phyloP scores from a whole-genome alignment of 2,888 invertebrate genomes.

The Trissolcus japonicus region DNA sequence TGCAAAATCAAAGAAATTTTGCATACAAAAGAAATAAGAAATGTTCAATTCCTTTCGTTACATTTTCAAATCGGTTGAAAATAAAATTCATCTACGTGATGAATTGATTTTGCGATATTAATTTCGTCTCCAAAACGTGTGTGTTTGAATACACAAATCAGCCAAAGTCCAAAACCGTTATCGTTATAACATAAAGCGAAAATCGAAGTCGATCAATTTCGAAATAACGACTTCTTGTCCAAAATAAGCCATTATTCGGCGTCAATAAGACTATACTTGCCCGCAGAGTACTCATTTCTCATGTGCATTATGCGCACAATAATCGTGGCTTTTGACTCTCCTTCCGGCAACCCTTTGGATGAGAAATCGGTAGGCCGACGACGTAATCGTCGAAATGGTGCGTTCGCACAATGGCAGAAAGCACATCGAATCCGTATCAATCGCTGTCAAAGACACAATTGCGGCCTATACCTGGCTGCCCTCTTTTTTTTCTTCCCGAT shows the following conservation, averaged over 20 bases:
- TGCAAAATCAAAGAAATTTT: no score
- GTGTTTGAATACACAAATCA: not conserved
- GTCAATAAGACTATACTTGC: constrained; percentile 39
- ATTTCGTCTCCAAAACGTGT: no score
- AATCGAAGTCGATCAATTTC: constrained; percentile 28
- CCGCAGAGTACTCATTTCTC: constrained; percentile 48
- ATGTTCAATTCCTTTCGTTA: no score
- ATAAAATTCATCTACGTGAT: no score
- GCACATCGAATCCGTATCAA: constrained; percentile 68
- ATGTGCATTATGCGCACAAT: constrained; percentile 42
- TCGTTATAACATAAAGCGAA: constrained; percentile 3
- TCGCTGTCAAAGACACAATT: constrained; percentile 70
- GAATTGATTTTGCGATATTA: no score
- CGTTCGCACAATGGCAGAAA: constrained; percentile 50
- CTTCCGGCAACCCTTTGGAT: constrained; percentile 55
- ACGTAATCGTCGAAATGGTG: constrained; percentile 47
- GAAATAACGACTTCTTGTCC: constrained; percentile 38
- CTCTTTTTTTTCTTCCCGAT: constrained; percentile 29
- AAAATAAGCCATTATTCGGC: constrained; percentile 42
- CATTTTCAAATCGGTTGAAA: no score
- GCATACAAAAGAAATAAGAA: no score
- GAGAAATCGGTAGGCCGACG: constrained; percentile 59
- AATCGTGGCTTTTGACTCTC: constrained; percentile 50
- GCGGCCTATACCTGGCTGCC: constrained; percentile 62
- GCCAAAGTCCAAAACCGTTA: not conserved